A percentile compares a stretch with the other conserved stretches of the same genome.
These are phyloP conservation scores for Electrona antarctica DNA, from an alignment of 2,113 vertebrate genomes.

Conservation along the genomic window DNA sequence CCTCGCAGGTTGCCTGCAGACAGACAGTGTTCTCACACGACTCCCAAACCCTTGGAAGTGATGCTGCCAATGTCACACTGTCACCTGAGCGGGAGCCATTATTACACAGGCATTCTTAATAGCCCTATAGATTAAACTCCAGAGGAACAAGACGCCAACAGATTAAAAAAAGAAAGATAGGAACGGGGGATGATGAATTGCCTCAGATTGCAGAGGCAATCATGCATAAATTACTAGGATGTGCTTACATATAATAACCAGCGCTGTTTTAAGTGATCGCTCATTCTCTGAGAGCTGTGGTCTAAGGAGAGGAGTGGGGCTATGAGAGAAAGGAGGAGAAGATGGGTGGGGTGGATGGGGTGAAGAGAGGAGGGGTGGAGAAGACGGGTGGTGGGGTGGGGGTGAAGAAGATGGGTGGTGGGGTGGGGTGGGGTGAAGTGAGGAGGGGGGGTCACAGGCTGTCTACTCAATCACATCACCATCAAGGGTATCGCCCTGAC, in stretches of 20 bases:
- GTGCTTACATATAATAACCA: constrained; percentile 77
- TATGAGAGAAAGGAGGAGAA: neutral
- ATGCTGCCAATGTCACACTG: constrained; percentile 70
- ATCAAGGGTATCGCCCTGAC: constrained; percentile 80
- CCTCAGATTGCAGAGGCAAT: constrained; percentile 75
- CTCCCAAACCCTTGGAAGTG: constrained; percentile 52
- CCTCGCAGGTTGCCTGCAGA: neutral
- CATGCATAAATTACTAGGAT: constrained; percentile 81
- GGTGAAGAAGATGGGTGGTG: constrained; percentile 20
- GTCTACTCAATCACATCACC: constrained; percentile 80
- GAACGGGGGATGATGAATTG: constrained; percentile 78
- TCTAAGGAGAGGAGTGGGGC: neutral
- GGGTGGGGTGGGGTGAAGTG: constrained; percentile 55
- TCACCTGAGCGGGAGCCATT: constrained; percentile 71
- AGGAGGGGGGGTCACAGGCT: constrained; percentile 65
- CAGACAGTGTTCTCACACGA: constrained; percentile 18
- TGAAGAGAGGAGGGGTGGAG: neutral
- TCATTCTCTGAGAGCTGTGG: constrained; percentile 54
- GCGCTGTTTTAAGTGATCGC: constrained; percentile 72
- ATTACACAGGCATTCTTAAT: constrained; percentile 74
- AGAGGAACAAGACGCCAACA: constrained; percentile 77
- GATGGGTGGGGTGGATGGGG: neutral
- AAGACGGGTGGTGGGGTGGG: constrained; percentile 52
- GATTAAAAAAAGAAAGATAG: constrained; percentile 82
- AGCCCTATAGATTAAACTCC: constrained; percentile 80